Evolutionary conservation across 2,797 vertebrate species (phyloP).

Genomic region (Crocidura indochinensis): DNA sequence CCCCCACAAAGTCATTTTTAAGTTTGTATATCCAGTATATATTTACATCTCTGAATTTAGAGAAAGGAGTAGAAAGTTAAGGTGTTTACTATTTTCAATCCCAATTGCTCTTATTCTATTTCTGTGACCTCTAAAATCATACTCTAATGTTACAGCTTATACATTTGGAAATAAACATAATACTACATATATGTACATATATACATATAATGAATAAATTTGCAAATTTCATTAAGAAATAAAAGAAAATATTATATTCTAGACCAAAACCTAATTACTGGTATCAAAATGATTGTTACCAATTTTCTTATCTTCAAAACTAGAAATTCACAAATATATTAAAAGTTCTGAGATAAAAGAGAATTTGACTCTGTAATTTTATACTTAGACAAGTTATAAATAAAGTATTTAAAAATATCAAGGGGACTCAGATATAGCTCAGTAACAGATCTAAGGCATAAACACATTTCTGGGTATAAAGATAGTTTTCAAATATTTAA

Average conservation of each 20-base stretch:
- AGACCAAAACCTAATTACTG: not conserved
- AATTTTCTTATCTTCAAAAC: constrained; percentile 37
- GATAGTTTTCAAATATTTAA: too few relatives aligned
- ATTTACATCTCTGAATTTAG: constrained; percentile 22
- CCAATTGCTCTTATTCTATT: constrained; percentile 46
- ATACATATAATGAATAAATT: not conserved
- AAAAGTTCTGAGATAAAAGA: constrained; percentile 42
- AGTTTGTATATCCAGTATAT: constrained; percentile 26
- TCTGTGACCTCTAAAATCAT: not conserved
- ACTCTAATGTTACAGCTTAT: constrained; percentile 22
- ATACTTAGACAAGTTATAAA: constrained; percentile 18
- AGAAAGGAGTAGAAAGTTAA: constrained; percentile 52
- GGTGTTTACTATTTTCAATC: not conserved
- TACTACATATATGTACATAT: not conserved
- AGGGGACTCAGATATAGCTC: too few relatives aligned
- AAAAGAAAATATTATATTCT: not conserved
- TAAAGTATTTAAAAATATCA: not conserved
- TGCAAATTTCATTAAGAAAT: constrained; percentile 48
- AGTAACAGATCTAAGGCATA: too few relatives aligned
- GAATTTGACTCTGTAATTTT: constrained; percentile 26
- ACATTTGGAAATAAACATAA: constrained; percentile 12
- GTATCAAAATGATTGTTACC: constrained; percentile 19
- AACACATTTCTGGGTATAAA: too few relatives aligned
- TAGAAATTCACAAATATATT: constrained; percentile 41
- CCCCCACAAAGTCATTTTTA: not conserved